Evolutionary conservation across 2,888 invertebrate species (phyloP), one percentile per base, ranked within the genome.

Genomic region (Eledone cirrhosa): DNA sequence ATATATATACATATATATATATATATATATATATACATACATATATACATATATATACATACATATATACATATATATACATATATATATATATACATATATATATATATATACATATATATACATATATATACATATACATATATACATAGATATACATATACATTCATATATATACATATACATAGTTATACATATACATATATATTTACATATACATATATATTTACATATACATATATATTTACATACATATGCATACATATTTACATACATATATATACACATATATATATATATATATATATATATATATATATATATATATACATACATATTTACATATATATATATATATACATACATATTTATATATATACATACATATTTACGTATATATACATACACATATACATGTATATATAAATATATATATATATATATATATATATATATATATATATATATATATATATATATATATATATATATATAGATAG

Each of bases 381-480:
- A 63, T 63, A 63, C 22, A 63, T 63, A 63, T 63, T 19, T 63
- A 63, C 22, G 11, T n/a, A 16, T 63, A 63, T n/a, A 24, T 24
- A 24, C n/a, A 63, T n/a, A 16, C 11, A 14, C 19, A 63, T 63
- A 14, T 5, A 33, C 19, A 27, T 22, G 19, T 19, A 27, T 1
- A 63, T 63, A 19, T 27, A 14, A 13, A 63, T 22, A 63, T n/a
- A 5, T 22, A 14, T n/a, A 63, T 63, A 63, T n/a, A 63, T 22
- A 63, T 14, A 27, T 24, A 22, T 11, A 63, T 1, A 63, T 27
- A 24, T 8, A 63, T n/a, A 63, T 63, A 63, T n/a, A 63, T 63
- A 63, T n/a, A 63, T 63, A 63, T n/a, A 63, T 63, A 63, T n/a
- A 22, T 63, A 13, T 22, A 63, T 63, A 63, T 63, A 63, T 63